Evolutionary conservation across 2,113 vertebrate species (phyloP).

Genomic region (Sminthopsis crassicaudata): DNA sequence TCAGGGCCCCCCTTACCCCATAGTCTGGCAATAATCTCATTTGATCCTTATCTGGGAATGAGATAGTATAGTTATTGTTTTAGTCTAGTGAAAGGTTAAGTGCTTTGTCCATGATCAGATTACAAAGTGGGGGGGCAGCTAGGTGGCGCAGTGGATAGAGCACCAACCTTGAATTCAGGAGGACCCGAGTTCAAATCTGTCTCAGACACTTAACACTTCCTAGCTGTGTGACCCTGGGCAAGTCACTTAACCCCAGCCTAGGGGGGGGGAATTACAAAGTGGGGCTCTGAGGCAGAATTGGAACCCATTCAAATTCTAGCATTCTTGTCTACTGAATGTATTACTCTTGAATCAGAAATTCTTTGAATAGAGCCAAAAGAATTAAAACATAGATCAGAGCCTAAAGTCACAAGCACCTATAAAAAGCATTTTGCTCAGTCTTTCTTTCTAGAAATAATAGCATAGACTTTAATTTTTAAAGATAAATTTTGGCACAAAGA

Average conservation of each 20-base stretch:
- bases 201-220: too few relatives aligned
- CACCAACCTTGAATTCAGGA: too few relatives aligned
- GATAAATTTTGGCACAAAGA: background rate
- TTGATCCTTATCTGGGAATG: background rate
- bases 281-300: background rate
- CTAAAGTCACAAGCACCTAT: background rate
- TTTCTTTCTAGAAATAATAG: background rate
- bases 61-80: background rate
- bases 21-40: background rate
- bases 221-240: too few relatives aligned
- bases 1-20: background rate
- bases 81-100: background rate
- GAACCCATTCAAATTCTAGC: background rate
- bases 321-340: background rate
- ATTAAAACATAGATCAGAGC: background rate
- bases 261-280: background rate
- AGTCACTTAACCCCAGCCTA: too few relatives aligned
- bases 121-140: background rate
- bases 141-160: too few relatives aligned
- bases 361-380: background rate
- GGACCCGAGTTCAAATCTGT: too few relatives aligned
- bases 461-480: background rate
- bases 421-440: background rate
- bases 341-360: background rate
- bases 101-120: background rate